Conservation (phyloP, 1,140 invertebrate species). For the Drosophila punjabiensis region DNA sequence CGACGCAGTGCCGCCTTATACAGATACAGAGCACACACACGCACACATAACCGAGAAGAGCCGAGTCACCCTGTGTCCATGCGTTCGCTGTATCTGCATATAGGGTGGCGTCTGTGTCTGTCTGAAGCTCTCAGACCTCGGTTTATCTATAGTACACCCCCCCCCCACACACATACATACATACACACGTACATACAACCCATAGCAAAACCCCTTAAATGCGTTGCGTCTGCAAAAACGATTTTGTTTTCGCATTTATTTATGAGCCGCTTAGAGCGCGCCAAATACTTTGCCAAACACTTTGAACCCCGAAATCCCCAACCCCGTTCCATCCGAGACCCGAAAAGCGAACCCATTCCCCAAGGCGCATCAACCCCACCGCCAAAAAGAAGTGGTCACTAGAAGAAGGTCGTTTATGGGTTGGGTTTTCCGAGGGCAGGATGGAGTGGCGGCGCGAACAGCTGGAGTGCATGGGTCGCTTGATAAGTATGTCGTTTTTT, state of each 20-base stretch:
- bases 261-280: conserved; percentile 79
- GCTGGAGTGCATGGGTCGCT: conserved; percentile 44
- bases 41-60: not conserved
- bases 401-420: conserved; percentile 31
- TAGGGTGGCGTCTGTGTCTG: conserved; percentile 52
- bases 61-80: conserved; percentile 54
- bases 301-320: conserved; percentile 66
- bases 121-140: conserved; percentile 30
- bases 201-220: conserved; percentile 9
- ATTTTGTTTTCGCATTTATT: conserved; percentile 83
- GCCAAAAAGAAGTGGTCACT: conserved; percentile 39
- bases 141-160: conserved; percentile 5
- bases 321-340: not conserved
- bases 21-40: conserved; percentile 3
- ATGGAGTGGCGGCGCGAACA: conserved; percentile 17
- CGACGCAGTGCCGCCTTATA: conserved; percentile 44
- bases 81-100: conserved; percentile 55
- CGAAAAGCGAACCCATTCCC: not conserved
- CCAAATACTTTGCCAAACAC: conserved; percentile 74
- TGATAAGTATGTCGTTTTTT: conserved; percentile 1
- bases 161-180: not conserved
- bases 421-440: conserved; percentile 10
- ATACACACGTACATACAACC: not conserved
- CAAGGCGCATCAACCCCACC: conserved; percentile 10
- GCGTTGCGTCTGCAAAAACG: conserved; percentile 62